phyloP scores from a whole-genome alignment of 2,113 vertebrate genomes.

The Semicossyphus pulcher region DNA sequence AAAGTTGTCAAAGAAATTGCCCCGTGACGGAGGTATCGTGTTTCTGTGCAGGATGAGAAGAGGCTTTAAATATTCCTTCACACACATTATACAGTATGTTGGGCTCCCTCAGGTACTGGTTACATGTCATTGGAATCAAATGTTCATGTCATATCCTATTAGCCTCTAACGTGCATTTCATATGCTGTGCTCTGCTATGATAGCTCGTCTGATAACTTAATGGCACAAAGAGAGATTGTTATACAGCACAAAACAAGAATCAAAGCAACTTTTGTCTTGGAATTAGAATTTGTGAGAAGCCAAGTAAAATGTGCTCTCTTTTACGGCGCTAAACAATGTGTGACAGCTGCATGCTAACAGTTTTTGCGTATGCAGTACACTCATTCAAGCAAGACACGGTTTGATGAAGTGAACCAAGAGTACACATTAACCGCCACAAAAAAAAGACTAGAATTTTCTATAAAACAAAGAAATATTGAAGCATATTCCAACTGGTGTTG shows the following conservation, averaged over 20 bases:
- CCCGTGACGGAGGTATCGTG: background rate
- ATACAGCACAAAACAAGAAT: too few relatives aligned
- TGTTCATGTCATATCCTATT: slow-evolving; percentile 8
- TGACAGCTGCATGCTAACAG: too few relatives aligned
- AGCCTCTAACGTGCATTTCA: background rate
- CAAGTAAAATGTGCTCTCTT: too few relatives aligned
- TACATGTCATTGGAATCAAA: slow-evolving; percentile 7
- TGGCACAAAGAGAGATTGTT: background rate
- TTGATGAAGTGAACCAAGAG: too few relatives aligned
- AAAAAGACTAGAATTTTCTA: too few relatives aligned
- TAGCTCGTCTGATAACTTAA: slow-evolving; percentile 10
- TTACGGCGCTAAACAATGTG: too few relatives aligned
- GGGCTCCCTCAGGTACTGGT: background rate
- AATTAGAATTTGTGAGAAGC: too few relatives aligned
- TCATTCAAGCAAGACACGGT: too few relatives aligned
- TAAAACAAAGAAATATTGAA: too few relatives aligned
- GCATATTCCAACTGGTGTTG: too few relatives aligned
- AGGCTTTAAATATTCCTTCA: slow-evolving; percentile 4
- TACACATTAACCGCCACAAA: too few relatives aligned
- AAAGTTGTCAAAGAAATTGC: slow-evolving; percentile 43
- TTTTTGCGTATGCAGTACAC: too few relatives aligned
- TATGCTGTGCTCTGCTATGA: background rate
- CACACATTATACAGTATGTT: background rate
- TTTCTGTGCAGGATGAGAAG: slow-evolving; percentile 23
- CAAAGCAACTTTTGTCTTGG: background rate